phyloP scores from a whole-genome alignment of 2,113 vertebrate genomes.

The Onychorhynchus coronatus region DNA sequence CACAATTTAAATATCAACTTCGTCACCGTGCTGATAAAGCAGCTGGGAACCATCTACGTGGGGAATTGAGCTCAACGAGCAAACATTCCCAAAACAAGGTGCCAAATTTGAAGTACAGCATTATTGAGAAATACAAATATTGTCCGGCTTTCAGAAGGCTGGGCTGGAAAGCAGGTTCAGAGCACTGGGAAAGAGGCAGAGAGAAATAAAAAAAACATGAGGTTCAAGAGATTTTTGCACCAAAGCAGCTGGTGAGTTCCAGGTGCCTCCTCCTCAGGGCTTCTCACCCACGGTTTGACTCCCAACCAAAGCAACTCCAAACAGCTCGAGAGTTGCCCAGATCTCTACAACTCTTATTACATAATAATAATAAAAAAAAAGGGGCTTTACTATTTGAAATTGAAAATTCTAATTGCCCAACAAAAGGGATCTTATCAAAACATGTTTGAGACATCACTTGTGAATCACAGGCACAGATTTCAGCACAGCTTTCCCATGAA shows the following conservation, averaged over 20 bases:
- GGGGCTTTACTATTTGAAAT: neutral
- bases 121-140: neutral
- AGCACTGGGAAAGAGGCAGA: neutral
- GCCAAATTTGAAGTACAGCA: neutral
- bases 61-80: neutral
- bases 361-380: neutral
- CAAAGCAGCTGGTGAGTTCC: neutral
- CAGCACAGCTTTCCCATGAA: neutral
- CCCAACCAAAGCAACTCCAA: neutral
- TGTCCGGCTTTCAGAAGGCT: neutral
- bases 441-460: neutral
- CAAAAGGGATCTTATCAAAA: conserved; percentile 26
- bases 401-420: neutral
- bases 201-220: neutral
- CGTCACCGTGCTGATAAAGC: neutral
- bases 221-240: neutral
- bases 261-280: neutral
- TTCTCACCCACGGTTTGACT: neutral
- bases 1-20: neutral
- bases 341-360: neutral
- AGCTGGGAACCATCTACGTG: neutral
- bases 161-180: neutral
- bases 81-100: neutral
- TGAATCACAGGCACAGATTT: conserved; percentile 24
- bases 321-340: neutral